Percentiles rank a stretch among this genome's conserved stretches.
These are phyloP conservation scores for Dreissena rostriformis DNA, from an alignment of 1,140 invertebrate genomes.

Conservation along the genomic window DNA sequence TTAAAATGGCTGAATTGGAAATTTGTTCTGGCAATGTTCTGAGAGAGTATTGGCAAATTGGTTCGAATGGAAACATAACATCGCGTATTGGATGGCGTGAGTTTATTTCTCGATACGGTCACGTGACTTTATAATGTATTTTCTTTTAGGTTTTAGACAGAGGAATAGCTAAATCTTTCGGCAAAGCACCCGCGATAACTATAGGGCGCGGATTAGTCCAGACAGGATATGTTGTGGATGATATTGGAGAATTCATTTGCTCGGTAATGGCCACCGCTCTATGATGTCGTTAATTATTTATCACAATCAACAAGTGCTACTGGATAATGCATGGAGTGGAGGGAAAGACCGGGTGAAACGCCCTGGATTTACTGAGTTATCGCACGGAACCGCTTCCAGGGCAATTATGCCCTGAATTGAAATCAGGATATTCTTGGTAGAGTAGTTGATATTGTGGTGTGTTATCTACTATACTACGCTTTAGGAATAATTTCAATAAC, in stretches of 20 bases:
- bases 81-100: conserved; percentile 26
- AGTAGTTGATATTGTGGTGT: conserved; percentile 35
- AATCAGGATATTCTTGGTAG: conserved; percentile 21
- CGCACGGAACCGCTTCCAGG: not conserved
- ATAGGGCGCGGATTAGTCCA: no score
- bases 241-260: conserved; percentile 16
- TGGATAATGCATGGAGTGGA: conserved; percentile 30
- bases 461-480: no score
- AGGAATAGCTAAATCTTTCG: conserved; percentile 33
- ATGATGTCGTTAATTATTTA: conserved; percentile 58
- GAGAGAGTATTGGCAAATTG: conserved; percentile 32
- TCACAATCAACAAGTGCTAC: conserved; percentile 43
- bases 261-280: conserved; percentile 40
- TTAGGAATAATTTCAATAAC: no score
- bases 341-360: not conserved
- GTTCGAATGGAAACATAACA: conserved; percentile 33
- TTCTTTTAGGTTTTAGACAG: conserved; percentile 51
- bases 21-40: no score
- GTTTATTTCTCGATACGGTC: conserved; percentile 30
- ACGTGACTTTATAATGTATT: conserved; percentile 29
- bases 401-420: conserved; percentile 37
- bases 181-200: conserved; percentile 5
- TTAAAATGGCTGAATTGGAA: no score
- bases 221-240: no score
- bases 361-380: not conserved